Conservation (phyloP, 1,140 invertebrate genomes). For the Leucophenga varia region DNA sequence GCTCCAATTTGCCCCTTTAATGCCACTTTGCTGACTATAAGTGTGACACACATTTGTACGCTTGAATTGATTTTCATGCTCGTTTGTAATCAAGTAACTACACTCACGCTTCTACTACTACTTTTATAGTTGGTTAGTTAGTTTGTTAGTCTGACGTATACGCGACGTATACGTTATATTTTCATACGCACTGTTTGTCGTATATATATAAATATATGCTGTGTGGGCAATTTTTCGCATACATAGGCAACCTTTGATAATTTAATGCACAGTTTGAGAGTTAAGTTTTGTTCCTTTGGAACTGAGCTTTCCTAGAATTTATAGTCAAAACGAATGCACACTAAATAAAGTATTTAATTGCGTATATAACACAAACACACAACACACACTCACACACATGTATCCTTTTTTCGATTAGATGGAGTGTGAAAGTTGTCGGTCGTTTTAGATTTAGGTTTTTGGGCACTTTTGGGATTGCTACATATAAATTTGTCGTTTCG, state of each 20-base stretch:
- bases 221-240: constrained; percentile 29
- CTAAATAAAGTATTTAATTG: too few relatives aligned
- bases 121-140: too few relatives aligned
- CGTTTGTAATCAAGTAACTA: constrained; percentile 39
- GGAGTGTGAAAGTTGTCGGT: too few relatives aligned
- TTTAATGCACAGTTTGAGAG: constrained; percentile 52
- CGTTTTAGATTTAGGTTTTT: too few relatives aligned
- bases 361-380: too few relatives aligned
- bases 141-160: too few relatives aligned
- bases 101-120: too few relatives aligned
- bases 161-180: constrained; percentile 39
- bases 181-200: constrained; percentile 36
- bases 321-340: neutral
- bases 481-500: too few relatives aligned
- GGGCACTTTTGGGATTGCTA: too few relatives aligned
- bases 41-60: constrained; percentile 49
- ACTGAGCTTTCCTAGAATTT: constrained; percentile 24
- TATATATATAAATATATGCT: constrained; percentile 49
- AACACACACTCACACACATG: too few relatives aligned
- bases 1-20: constrained; percentile 4
- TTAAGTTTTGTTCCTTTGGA: constrained; percentile 38
- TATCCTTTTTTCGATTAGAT: too few relatives aligned
- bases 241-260: constrained; percentile 35
- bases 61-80: constrained; percentile 51
- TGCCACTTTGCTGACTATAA: too few relatives aligned